Evolutionary conservation across 2,797 vertebrate genomes (phyloP).

Genomic region (Anisognathus igniventris): DNA sequence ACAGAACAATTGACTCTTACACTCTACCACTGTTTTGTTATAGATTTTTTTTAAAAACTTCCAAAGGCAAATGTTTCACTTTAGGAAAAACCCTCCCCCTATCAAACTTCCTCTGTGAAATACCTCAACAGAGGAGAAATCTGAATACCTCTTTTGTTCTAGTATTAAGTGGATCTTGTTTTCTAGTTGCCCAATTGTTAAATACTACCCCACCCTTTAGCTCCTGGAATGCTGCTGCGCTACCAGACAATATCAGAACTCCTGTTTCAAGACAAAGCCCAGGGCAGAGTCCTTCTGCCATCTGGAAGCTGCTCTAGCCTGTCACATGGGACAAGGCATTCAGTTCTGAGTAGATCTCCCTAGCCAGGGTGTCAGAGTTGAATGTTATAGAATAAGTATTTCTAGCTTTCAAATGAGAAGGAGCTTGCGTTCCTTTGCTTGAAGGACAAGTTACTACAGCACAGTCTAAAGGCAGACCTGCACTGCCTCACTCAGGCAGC

Average conservation of each 20-base stretch:
- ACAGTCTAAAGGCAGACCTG: not conserved
- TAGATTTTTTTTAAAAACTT: not conserved
- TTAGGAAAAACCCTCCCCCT: not conserved
- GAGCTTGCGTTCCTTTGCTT: not conserved
- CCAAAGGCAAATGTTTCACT: not conserved
- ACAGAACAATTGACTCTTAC: not conserved
- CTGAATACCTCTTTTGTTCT: conserved; percentile 14
- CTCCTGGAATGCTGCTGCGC: conserved; percentile 33
- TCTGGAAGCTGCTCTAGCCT: not conserved
- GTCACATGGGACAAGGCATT: not conserved
- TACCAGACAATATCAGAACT: conserved; percentile 39
- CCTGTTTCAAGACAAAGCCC: not conserved
- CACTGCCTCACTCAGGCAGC: not conserved
- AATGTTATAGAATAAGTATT: not conserved
- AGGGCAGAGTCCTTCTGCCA: not conserved
- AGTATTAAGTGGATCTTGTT: conserved; percentile 14
- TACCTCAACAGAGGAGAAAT: not conserved
- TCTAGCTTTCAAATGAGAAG: not conserved
- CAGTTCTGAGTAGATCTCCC: not conserved
- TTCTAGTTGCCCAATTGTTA: conserved; percentile 27
- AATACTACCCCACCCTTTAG: conserved; percentile 28
- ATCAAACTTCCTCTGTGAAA: not conserved
- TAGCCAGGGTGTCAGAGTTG: not conserved
- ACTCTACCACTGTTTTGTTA: not conserved
- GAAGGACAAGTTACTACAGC: not conserved